Base-by-base conservation (phyloP, 2,888 invertebrate genomes). In the Drosophila percnosoma region DNA sequence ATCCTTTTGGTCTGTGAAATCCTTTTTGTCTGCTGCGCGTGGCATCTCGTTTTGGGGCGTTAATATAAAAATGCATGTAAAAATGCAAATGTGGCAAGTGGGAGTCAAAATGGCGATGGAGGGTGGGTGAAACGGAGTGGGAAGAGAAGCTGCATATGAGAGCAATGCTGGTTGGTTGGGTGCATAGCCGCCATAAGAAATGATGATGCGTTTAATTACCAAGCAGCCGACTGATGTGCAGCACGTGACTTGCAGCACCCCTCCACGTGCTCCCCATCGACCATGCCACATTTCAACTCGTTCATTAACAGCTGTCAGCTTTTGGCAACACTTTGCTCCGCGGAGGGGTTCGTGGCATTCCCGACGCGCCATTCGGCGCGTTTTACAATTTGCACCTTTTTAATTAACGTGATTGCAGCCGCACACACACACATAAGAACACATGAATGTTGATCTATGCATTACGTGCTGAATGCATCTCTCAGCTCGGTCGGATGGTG, bases 351-450 rank as follows among this genome's bases (percentile, higher is more conserved):
- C 77, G 74, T 62, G 82, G 84, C 82, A 78, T 82, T 78, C 82
- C 83, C 80, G 68, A 74, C 78, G 78, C 81, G 77, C 85, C 58
- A 55, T 73, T 66, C 63, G 70, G 66, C 87, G 86, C 89, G 76
- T 90, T 91, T 87, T 91, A 91, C 90, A 91, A 91, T 91, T 91
- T 91, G 91, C 91, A 91, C 91, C 91, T 91, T 91, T 91, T 91
- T 91, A 91, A 91, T 91, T 91, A 91, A 91, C 89, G 90, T 90
- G 91, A 91, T 91, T 91, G 91, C 91, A 88, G 80, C 80, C 55
- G 68, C 72, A 83, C 81, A 67, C 68, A 52, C 49, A 60, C 64
- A 57, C 10, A 61, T 49, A 68, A 15, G 24, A 49, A 52, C 54
- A 53, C 42, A 45, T 61, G 68, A 63, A 68, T 68, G 87, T 84